A percentile compares a stretch with the other conserved stretches of the same genome.
These are phyloP conservation scores for Manduca sexta DNA, from an alignment of 1,140 invertebrate genomes.

Conservation along the genomic window DNA sequence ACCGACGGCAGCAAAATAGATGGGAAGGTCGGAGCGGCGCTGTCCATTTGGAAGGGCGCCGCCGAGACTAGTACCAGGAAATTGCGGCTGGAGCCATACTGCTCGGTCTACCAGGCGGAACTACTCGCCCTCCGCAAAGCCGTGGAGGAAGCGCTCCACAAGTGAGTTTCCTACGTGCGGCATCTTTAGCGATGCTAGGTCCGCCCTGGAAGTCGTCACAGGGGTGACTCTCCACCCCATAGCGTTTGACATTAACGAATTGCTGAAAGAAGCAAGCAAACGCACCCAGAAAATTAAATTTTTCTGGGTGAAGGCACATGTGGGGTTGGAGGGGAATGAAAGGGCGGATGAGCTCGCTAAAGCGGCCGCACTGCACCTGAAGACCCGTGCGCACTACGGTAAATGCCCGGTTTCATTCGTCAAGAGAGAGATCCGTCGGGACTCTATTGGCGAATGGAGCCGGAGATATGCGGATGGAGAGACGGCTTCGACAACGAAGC, in stretches of 20 bases:
- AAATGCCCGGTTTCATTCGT: background rate
- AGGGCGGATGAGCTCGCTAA: background rate
- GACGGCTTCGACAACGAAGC: background rate
- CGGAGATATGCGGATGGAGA: background rate
- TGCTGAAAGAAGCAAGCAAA: background rate
- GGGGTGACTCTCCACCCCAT: too few species aligned
- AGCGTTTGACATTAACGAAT: too few species aligned
- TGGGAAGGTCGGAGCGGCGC: slow-evolving; percentile 19
- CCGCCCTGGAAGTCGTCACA: slow-evolving; percentile 13
- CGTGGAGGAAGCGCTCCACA: background rate
- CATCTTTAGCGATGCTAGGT: slow-evolving; percentile 19
- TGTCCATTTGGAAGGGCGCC: slow-evolving; percentile 12
- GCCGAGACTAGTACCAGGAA: slow-evolving; percentile 11
- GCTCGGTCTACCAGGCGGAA: slow-evolving; percentile 29
- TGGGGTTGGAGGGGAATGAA: background rate
- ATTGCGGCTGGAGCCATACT: slow-evolving; percentile 10
- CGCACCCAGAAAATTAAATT: background rate
- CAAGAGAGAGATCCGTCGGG: background rate
- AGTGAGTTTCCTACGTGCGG: background rate
- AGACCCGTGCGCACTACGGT: background rate
- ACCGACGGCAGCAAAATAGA: slow-evolving; percentile 25
- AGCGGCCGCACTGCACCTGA: background rate
- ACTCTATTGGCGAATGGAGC: background rate
- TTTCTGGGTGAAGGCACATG: background rate
- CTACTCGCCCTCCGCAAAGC: slow-evolving; percentile 3